These are phyloP conservation scores for Papilio elwesi DNA, from an alignment of 2,888 invertebrate species.

Conservation along the genomic window DNA sequence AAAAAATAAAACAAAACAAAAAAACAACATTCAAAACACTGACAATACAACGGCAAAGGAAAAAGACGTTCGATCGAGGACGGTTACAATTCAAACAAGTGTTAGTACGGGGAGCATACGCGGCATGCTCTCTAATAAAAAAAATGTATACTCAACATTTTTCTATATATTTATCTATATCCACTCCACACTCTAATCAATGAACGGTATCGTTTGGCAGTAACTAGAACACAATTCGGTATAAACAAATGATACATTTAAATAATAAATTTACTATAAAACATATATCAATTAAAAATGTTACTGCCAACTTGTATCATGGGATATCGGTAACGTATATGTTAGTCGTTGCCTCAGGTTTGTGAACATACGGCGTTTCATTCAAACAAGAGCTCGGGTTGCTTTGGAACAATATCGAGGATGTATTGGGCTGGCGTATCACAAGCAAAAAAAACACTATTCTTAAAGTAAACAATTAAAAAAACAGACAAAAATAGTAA, in stretches of 20 bases:
- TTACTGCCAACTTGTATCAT: conserved; percentile 64
- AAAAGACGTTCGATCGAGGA: conserved; percentile 65
- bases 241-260: conserved; percentile 61
- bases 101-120: conserved; percentile 73
- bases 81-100: conserved; percentile 52
- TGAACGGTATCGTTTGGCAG: conserved; percentile 69
- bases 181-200: conserved; percentile 80
- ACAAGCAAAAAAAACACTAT: conserved; percentile 81
- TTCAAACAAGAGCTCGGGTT: conserved; percentile 64
- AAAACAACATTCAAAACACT: conserved; percentile 61
- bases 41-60: conserved; percentile 79
- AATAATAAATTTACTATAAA: conserved; percentile 53
- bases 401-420: conserved; percentile 77
- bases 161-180: conserved; percentile 56
- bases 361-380: conserved; percentile 55
- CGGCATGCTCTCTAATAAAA: conserved; percentile 69
- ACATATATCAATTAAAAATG: conserved; percentile 48
- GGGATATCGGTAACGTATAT: conserved; percentile 64
- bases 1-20: conserved; percentile 57
- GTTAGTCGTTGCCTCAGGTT: conserved; percentile 69
- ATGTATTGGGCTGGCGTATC: conserved; percentile 78
- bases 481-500: conserved; percentile 59
- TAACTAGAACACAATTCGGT: conserved; percentile 72
- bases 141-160: conserved; percentile 54
- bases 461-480: conserved; percentile 60